Conservation (phyloP, 2,888 invertebrate genomes). For the Archaeoteleia sp. region DNA sequence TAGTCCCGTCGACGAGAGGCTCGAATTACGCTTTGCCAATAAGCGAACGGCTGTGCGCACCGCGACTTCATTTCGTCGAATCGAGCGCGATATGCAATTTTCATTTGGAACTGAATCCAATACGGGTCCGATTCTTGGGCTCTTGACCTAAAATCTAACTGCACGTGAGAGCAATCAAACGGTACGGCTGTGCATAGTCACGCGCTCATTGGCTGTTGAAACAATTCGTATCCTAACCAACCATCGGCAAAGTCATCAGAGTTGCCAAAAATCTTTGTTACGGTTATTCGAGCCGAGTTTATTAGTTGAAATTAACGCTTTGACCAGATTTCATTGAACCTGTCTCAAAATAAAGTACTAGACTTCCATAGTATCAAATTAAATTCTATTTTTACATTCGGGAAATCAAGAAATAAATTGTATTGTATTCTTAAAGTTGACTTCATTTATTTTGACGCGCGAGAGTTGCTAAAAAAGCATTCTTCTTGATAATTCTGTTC, state of each 20-base stretch:
- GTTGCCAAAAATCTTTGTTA: too few relatives aligned
- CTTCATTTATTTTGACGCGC: too few relatives aligned
- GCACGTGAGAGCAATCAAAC: conserved; percentile 42
- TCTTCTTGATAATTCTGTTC: too few relatives aligned
- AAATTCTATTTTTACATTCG: too few relatives aligned
- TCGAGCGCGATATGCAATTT: conserved; percentile 47
- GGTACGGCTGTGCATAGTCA: conserved; percentile 8
- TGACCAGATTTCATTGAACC: too few relatives aligned
- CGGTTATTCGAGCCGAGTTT: too few relatives aligned
- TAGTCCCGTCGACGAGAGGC: conserved; percentile 8
- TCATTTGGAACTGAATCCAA: conserved; percentile 47
- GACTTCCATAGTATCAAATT: too few relatives aligned
- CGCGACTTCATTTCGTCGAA: conserved; percentile 34
- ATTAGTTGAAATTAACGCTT: too few relatives aligned
- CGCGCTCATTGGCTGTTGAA: conserved; percentile 21
- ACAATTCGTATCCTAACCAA: conserved; percentile 28
- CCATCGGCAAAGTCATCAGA: conserved; percentile 3
- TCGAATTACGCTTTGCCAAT: conserved; percentile 30
- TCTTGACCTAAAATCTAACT: conserved; percentile 53
- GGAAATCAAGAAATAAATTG: too few relatives aligned
- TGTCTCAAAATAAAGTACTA: too few relatives aligned
- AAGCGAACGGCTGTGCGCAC: conserved; percentile 26
- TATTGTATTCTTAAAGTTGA: too few relatives aligned
- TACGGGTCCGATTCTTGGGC: conserved; percentile 32
- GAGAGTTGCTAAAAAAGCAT: too few relatives aligned